phyloP scores from a whole-genome alignment of 2,797 vertebrate genomes.

The Anisognathus igniventris region DNA sequence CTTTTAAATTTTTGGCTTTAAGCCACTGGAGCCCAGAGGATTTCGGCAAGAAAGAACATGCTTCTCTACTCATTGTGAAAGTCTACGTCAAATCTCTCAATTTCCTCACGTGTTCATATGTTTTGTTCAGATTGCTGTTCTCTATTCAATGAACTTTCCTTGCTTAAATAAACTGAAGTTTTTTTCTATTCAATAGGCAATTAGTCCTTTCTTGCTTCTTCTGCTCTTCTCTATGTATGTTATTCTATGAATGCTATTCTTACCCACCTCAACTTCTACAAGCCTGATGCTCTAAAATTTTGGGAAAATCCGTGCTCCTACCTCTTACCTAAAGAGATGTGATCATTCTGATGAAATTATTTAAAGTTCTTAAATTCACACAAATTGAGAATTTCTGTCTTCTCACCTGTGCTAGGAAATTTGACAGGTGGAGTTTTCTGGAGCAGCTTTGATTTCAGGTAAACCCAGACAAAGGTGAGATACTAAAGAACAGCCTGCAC shows the following conservation, averaged over 20 bases:
- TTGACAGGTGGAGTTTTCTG: neutral
- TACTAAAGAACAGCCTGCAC: neutral
- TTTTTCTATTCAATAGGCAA: fast-evolving
- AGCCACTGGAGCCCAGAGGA: neutral
- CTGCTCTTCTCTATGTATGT: neutral
- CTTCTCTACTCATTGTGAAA: neutral
- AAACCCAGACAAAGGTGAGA: neutral
- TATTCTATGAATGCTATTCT: neutral
- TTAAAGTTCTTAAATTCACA: neutral
- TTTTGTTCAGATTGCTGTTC: neutral
- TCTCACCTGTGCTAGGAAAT: neutral
- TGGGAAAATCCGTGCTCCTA: neutral
- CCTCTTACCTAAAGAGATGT: neutral
- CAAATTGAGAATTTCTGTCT: neutral
- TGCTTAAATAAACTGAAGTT: neutral
- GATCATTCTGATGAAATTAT: neutral
- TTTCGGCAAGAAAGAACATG: neutral
- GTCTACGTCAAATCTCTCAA: neutral
- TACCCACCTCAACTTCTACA: neutral
- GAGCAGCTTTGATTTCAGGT: neutral
- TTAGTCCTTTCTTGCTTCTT: neutral
- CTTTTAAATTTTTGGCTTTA: neutral
- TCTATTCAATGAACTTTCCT: neutral
- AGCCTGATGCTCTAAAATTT: neutral
- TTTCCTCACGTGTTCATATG: neutral